phyloP scores from a whole-genome alignment of 1,140 invertebrate species.

The Meloidogyne hapla region DNA sequence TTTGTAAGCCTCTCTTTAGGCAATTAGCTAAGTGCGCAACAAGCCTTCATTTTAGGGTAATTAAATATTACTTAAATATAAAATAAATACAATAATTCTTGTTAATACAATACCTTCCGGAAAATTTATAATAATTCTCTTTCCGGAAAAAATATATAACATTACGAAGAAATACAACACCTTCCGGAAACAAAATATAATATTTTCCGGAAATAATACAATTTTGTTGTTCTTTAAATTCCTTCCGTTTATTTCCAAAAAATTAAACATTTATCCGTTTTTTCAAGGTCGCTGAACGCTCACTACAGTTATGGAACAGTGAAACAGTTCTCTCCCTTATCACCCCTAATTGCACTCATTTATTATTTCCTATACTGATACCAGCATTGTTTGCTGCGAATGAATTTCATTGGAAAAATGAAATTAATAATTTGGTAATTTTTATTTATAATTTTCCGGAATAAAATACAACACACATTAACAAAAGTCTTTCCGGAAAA shows the following conservation, averaged over 20 bases:
- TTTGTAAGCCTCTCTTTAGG: background rate
- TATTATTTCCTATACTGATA: slow-evolving; percentile 1
- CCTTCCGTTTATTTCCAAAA: too few relatives aligned
- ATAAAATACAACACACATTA: too few relatives aligned
- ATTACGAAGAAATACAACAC: too few relatives aligned
- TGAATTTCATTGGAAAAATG: slow-evolving; percentile 11
- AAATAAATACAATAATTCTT: too few relatives aligned
- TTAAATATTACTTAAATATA: background rate
- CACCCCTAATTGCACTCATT: background rate
- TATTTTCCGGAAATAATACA: background rate
- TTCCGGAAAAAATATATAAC: too few relatives aligned
- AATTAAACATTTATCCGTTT: background rate
- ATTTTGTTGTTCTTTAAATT: background rate
- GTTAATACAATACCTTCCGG: too few relatives aligned
- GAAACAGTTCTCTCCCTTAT: background rate
- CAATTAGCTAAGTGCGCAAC: background rate
- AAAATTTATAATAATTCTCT: too few relatives aligned
- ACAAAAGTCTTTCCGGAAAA: too few relatives aligned
- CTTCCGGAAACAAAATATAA: background rate
- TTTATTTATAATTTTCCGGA: too few relatives aligned
- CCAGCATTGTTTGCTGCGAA: background rate
- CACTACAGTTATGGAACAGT: slow-evolving; percentile 16
- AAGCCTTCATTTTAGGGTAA: slow-evolving; percentile 16
- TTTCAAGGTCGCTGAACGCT: slow-evolving; percentile 10
- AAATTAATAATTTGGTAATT: slow-evolving; percentile 7